Conservation (phyloP, 2,797 vertebrate genomes). For the Pteropus rufus region DNA sequence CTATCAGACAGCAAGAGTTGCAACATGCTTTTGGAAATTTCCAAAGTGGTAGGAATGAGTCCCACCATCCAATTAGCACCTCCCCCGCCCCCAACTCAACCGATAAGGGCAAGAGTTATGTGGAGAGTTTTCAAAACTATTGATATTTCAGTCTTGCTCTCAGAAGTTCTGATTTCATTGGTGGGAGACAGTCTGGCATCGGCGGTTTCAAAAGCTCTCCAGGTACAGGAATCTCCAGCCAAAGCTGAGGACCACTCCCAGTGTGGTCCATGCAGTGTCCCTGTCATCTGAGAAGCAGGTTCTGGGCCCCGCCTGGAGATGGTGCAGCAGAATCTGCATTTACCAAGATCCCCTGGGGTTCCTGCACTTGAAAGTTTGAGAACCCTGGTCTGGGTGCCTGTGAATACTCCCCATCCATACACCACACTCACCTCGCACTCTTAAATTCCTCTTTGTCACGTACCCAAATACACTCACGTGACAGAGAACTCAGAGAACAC, state of each 20-base stretch:
- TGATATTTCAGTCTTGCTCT: neutral
- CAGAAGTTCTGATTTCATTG: neutral
- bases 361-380: neutral
- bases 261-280: fast-evolving
- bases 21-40: neutral
- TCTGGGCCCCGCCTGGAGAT: fast-evolving
- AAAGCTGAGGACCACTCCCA: fast-evolving
- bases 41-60: neutral
- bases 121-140: neutral
- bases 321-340: neutral
- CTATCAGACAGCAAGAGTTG: neutral
- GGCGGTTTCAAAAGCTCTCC: neutral
- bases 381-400: neutral
- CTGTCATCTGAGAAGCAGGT: neutral
- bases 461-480: neutral
- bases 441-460: neutral
- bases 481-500: neutral
- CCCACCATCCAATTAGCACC: too few relatives aligned
- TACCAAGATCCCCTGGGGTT: neutral
- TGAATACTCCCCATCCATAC: neutral
- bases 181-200: neutral
- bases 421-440: fast-evolving
- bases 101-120: neutral
- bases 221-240: neutral
- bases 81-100: neutral